Evolutionary conservation across 1,140 invertebrate species (phyloP).

Genomic region (Rhyzopertha dominica): DNA sequence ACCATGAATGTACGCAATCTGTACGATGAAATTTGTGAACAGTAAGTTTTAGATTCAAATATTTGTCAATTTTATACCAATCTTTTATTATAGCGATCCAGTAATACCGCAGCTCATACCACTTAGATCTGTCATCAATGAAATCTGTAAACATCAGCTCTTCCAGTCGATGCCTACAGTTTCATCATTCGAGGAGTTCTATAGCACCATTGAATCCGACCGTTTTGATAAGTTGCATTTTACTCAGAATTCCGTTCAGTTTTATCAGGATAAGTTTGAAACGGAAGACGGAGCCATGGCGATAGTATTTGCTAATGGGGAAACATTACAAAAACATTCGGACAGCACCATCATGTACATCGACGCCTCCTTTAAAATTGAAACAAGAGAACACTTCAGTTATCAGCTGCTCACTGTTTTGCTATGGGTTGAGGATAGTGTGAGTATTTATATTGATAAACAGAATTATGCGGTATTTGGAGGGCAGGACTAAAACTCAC

Average conservation of each 20-base stretch:
- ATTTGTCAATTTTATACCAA: not conserved
- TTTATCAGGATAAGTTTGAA: constrained; percentile 35
- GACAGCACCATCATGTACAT: constrained; percentile 36
- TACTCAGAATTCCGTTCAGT: constrained; percentile 29
- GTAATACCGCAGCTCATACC: constrained; percentile 28
- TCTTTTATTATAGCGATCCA: constrained; percentile 29
- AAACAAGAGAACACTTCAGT: constrained; percentile 29
- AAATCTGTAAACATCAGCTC: constrained; percentile 33
- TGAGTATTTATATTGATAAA: too few relatives aligned
- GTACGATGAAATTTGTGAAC: constrained; percentile 33
- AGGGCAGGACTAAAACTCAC: too few relatives aligned
- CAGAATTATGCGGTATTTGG: too few relatives aligned
- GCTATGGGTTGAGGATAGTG: constrained; percentile 34
- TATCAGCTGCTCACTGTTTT: constrained; percentile 36
- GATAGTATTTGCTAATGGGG: constrained; percentile 33
- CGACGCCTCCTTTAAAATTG: constrained; percentile 36
- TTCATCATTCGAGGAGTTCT: constrained; percentile 34
- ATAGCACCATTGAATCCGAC: constrained; percentile 32
- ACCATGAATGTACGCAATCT: constrained; percentile 30
- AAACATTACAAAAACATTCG: constrained; percentile 27
- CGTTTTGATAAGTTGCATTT: constrained; percentile 33
- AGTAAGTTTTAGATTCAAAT: constrained; percentile 20
- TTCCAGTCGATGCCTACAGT: constrained; percentile 17
- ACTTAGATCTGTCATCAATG: constrained; percentile 29
- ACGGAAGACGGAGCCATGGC: constrained; percentile 30